Percentiles rank a stretch among this genome's conserved stretches.
Evolutionary conservation across 1,140 invertebrate species (phyloP).

Genomic region (Lamellibrachia luymesi): DNA sequence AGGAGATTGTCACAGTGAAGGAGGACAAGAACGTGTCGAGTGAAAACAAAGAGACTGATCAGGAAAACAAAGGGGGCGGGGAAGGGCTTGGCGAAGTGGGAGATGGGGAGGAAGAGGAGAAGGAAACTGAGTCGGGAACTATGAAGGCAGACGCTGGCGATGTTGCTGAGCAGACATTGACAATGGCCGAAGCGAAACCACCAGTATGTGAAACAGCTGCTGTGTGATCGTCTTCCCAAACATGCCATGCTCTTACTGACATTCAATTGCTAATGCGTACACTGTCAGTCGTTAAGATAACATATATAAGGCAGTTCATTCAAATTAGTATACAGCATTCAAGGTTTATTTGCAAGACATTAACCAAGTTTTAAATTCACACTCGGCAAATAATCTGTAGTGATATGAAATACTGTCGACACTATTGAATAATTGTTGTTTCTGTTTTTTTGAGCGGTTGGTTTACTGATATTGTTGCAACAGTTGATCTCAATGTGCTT

Average conservation of each 20-base stretch:
- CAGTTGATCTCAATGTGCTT: too few species aligned
- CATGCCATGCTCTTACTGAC: too few species aligned
- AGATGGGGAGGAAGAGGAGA: neutral
- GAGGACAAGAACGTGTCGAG: neutral
- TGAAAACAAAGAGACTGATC: neutral
- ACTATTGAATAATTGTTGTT: neutral
- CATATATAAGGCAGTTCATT: neutral
- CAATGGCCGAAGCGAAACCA: neutral
- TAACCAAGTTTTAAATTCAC: neutral
- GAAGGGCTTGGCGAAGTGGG: neutral
- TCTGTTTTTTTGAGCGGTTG: neutral
- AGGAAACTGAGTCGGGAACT: neutral
- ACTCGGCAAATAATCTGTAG: neutral
- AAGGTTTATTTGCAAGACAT: neutral
- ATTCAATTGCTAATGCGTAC: too few species aligned
- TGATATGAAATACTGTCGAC: neutral
- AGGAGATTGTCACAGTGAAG: constrained; percentile 36
- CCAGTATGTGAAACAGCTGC: neutral
- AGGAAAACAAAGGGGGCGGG: neutral
- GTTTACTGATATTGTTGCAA: neutral
- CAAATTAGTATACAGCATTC: neutral
- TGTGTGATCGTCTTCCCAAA: neutral
- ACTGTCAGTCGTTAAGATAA: too few species aligned
- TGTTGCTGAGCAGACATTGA: neutral
- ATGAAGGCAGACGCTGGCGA: neutral